Percentiles rank a stretch among this genome's conserved stretches.
Evolutionary conservation across 2,113 vertebrate species (phyloP).

Genomic region (Tamias sibiricus): DNA sequence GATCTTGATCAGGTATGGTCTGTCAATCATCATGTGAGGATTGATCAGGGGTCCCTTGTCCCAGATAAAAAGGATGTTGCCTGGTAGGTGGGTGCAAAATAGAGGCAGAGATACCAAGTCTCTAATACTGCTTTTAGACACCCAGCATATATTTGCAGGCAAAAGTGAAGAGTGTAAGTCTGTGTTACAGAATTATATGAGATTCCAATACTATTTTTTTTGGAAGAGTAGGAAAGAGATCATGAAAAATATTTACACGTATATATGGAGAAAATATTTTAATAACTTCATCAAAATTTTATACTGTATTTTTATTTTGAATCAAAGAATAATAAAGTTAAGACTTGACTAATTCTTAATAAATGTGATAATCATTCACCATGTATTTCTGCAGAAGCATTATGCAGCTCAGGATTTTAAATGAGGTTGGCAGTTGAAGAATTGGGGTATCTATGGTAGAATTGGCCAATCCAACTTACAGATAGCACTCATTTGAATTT

Average conservation of each 20-base stretch:
- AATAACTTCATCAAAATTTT: conserved; percentile 52
- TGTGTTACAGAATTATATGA: neutral
- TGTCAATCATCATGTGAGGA: too few species aligned
- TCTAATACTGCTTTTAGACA: too few species aligned
- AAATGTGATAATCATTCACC: neutral
- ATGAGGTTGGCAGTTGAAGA: neutral
- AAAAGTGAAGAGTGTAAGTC: too few species aligned
- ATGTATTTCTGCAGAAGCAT: neutral
- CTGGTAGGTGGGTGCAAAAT: too few species aligned
- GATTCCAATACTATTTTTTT: neutral
- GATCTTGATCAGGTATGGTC: too few species aligned
- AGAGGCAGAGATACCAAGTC: too few species aligned
- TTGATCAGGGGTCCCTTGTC: too few species aligned
- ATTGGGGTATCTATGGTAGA: neutral
- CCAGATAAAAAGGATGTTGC: too few species aligned
- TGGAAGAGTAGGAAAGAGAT: neutral
- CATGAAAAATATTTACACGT: neutral
- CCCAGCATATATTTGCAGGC: too few species aligned
- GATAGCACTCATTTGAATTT: neutral
- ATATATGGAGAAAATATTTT: conserved; percentile 27
- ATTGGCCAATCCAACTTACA: neutral
- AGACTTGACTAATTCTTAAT: conserved; percentile 3
- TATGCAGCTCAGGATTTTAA: neutral
- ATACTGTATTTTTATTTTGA: neutral
- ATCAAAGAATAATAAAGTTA: conserved; percentile 41